Conservation (phyloP, 2,888 invertebrate species). For the Lamellibrachia columna region DNA sequence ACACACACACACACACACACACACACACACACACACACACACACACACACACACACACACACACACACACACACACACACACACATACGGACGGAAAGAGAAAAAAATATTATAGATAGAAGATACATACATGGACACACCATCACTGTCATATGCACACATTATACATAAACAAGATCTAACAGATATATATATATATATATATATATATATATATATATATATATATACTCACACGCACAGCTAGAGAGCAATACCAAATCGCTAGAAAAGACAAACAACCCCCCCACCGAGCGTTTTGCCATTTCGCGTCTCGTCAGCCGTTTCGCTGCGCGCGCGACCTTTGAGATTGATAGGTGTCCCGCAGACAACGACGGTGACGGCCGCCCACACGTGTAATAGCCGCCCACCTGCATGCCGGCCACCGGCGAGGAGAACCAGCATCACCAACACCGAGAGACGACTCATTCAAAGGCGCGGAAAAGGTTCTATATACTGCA, state of each 20-base stretch:
- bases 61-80: neutral
- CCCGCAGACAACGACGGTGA: neutral
- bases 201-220: neutral
- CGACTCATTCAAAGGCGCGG: neutral
- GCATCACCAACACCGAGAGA: neutral
- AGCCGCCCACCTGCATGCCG: neutral
- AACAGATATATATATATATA: neutral
- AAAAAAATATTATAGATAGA: too few species aligned
- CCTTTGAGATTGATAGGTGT: constrained; percentile 10
- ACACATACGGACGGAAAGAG: neutral
- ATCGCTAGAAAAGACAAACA: neutral
- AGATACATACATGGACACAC: too few species aligned
- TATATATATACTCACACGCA: neutral
- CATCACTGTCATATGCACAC: too few species aligned
- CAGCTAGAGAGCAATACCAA: neutral
- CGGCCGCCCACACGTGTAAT: neutral
- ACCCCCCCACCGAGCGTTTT: neutral
- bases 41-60: neutral
- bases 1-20: neutral
- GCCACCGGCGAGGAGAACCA: neutral
- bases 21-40: neutral
- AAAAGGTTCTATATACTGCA: neutral
- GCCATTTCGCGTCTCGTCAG: neutral
- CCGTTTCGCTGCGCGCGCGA: constrained; percentile 6
- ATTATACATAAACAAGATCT: too few species aligned